These are phyloP conservation scores for Polypterus bichir DNA, from an alignment of 2,113 vertebrate species.

Conservation along the genomic window DNA sequence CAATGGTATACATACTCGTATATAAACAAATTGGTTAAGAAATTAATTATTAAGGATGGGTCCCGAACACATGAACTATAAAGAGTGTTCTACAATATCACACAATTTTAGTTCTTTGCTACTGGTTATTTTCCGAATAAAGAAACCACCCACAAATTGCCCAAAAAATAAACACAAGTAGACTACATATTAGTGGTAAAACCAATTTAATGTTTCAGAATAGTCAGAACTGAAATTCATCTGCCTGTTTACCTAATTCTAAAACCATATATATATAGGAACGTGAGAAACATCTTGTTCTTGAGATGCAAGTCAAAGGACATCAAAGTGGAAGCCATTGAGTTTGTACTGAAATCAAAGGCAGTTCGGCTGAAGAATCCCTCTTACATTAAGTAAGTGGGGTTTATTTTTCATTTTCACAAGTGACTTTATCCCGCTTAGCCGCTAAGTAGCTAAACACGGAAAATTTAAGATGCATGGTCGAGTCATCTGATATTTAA, in stretches of 20 bases:
- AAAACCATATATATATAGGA: constrained; percentile 5
- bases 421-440: constrained; percentile 58
- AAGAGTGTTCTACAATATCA: too few species aligned
- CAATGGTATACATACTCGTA: too few species aligned
- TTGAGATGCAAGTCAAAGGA: constrained; percentile 34
- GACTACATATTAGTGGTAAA: too few species aligned
- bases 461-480: constrained; percentile 21
- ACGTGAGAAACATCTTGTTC: constrained; percentile 27
- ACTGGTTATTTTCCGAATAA: too few species aligned
- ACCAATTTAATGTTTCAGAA: too few species aligned
- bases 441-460: constrained; percentile 39
- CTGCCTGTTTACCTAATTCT: constrained; percentile 4
- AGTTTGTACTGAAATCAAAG: constrained; percentile 35
- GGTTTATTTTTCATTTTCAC: constrained; percentile 44
- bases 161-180: too few species aligned
- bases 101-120: too few species aligned
- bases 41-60: too few species aligned
- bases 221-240: not conserved
- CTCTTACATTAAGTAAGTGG: constrained; percentile 62
- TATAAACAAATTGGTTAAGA: too few species aligned
- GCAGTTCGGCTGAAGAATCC: constrained; percentile 57
- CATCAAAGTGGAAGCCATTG: constrained; percentile 46
- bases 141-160: too few species aligned
- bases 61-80: too few species aligned
- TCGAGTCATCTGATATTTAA: too few species aligned